These are phyloP conservation scores for Dendrophyllia cribrosa DNA, from an alignment of 64 coral and sea anemone species.

Conservation along the genomic window DNA sequence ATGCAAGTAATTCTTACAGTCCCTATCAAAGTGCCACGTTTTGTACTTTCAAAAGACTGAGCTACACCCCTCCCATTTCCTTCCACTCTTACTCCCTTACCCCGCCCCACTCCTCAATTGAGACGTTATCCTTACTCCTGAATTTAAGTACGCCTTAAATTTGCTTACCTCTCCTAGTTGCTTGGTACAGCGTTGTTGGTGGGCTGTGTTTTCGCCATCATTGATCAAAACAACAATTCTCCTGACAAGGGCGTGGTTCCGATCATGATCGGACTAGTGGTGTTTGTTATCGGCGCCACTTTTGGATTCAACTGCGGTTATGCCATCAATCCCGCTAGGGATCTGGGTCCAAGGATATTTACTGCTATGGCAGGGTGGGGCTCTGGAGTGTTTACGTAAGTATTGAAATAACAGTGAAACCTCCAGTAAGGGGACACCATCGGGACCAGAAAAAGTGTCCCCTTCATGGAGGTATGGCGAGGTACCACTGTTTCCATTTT, in stretches of 20 bases:
- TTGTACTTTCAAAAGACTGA: no score
- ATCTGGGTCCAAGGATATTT: slow-evolving; percentile 67
- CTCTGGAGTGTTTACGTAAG: slow-evolving; percentile 67
- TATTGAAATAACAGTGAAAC: neutral
- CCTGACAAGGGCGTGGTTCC: slow-evolving; percentile 52
- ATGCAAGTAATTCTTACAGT: no score
- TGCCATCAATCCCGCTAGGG: slow-evolving; percentile 71
- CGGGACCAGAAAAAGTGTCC: no score
- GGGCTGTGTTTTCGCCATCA: slow-evolving; percentile 62
- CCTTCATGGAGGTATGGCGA: no score
- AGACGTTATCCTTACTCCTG: no score
- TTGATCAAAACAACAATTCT: slow-evolving; percentile 67
- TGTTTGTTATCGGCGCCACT: slow-evolving; percentile 69
- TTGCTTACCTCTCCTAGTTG: neutral
- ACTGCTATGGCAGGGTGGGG: slow-evolving; percentile 71
- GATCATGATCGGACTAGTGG: slow-evolving; percentile 54
- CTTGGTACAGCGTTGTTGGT: slow-evolving; percentile 57
- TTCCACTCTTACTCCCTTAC: no score
- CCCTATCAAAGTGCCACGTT: no score
- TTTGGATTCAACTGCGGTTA: slow-evolving; percentile 74
- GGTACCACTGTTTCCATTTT: no score
- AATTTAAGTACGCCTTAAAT: no score
- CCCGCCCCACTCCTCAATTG: no score
- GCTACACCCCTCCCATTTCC: no score
- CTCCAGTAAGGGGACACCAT: no score